phyloP scores from a whole-genome alignment of 2,888 invertebrate genomes.

The Drosophila paucipuncta region DNA sequence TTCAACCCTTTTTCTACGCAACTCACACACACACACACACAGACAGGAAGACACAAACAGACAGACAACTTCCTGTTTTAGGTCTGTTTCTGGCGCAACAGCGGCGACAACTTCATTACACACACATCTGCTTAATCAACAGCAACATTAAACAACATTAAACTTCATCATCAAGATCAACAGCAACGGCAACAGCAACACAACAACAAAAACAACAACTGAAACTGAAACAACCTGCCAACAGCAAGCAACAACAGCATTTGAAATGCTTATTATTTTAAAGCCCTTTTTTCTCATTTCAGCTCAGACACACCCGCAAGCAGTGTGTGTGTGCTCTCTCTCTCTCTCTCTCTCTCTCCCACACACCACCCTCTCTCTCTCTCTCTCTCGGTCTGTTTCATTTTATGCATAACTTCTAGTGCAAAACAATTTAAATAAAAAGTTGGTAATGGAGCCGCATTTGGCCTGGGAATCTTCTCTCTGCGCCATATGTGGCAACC shows the following conservation, averaged over 20 bases:
- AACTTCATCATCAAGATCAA: constrained; percentile 19
- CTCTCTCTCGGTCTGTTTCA: neutral
- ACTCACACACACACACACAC: too few species aligned
- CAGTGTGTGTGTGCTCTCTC: neutral
- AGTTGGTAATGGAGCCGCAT: constrained; percentile 72
- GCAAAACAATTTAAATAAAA: constrained; percentile 72
- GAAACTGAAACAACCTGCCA: constrained; percentile 15
- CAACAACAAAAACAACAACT: constrained; percentile 2
- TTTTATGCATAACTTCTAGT: constrained; percentile 49
- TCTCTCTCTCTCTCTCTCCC: neutral
- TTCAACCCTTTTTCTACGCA: neutral
- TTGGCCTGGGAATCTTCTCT: constrained; percentile 61
- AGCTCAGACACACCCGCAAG: constrained; percentile 22
- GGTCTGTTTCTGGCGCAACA: constrained; percentile 11
- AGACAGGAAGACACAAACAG: neutral
- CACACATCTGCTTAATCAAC: constrained; percentile 35
- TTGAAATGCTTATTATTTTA: constrained; percentile 1
- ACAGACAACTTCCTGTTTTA: constrained; percentile 36
- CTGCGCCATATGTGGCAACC: constrained; percentile 58
- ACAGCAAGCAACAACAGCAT: neutral
- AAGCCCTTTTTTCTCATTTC: constrained; percentile 17
- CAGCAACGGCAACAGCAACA: constrained; percentile 6
- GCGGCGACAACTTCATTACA: constrained; percentile 26
- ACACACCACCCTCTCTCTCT: neutral
- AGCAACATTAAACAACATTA: constrained; percentile 23